Evolutionary conservation across 2,113 vertebrate species (phyloP).

Genomic region (Hydrochoerus hydrochaeris): DNA sequence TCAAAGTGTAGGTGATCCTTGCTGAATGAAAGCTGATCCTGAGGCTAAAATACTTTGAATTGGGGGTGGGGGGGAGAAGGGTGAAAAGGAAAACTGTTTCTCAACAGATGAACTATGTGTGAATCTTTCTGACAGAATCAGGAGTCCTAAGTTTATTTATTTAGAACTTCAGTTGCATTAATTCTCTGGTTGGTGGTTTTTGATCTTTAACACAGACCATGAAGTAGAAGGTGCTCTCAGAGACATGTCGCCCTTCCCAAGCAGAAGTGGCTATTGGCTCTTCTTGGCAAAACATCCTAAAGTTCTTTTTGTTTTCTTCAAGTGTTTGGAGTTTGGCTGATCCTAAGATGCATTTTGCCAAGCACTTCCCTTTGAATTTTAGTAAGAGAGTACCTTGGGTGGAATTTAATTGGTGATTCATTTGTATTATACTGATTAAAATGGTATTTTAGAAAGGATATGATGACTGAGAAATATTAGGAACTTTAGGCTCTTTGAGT

Average conservation of each 20-base stretch:
- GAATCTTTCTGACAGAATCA: conserved; percentile 67
- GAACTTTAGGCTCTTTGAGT: not conserved
- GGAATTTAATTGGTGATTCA: conserved; percentile 72
- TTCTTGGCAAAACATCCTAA: conserved; percentile 52
- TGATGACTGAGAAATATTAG: conserved; percentile 48
- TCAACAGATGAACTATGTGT: conserved; percentile 55
- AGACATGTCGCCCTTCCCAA: conserved; percentile 25
- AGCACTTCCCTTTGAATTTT: conserved; percentile 72
- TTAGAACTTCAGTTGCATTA: conserved; percentile 54
- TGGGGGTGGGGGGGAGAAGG: not conserved
- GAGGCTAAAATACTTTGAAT: conserved; percentile 69
- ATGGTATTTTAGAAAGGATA: conserved; percentile 60
- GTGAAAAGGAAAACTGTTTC: not conserved
- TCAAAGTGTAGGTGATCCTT: conserved; percentile 74
- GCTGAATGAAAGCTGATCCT: conserved; percentile 78
- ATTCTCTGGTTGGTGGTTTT: conserved; percentile 65
- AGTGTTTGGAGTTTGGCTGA: conserved; percentile 68
- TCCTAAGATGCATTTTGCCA: conserved; percentile 57
- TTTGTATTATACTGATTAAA: conserved; percentile 53
- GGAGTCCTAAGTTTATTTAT: conserved; percentile 67
- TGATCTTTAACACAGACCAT: conserved; percentile 54
- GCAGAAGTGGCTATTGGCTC: conserved; percentile 16
- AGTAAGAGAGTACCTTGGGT: conserved; percentile 55
- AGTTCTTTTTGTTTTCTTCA: conserved; percentile 68
- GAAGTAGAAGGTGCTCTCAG: conserved; percentile 37